Percentiles rank a stretch among this genome's conserved stretches.
phyloP scores from a whole-genome alignment of 2,797 vertebrate species.

The Neomorphus geoffroyi region DNA sequence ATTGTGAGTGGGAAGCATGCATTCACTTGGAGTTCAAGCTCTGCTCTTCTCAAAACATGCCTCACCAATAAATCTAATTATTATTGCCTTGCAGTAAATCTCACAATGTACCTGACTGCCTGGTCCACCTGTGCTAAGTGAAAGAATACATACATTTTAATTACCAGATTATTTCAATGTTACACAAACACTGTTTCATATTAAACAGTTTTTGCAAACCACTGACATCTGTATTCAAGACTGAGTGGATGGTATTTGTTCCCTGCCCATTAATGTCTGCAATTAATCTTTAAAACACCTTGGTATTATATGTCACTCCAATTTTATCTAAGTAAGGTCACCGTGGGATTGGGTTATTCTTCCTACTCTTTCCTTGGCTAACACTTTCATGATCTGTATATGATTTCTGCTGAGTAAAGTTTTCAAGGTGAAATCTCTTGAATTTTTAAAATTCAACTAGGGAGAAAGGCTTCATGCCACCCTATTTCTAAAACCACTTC shows the following conservation, averaged over 20 bases:
- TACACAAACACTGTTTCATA: constrained; percentile 31
- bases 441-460: constrained; percentile 6
- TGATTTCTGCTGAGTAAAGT: constrained; percentile 5
- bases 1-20: background rate
- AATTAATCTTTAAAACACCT: background rate
- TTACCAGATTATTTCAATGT: constrained; percentile 54
- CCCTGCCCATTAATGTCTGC: background rate
- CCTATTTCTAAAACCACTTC: background rate
- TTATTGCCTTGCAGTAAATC: constrained; percentile 43
- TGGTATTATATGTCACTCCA: background rate
- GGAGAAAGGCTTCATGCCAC: background rate
- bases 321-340: background rate
- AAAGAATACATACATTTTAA: constrained; percentile 56
- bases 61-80: constrained; percentile 63
- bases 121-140: constrained; percentile 44
- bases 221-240: background rate
- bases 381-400: background rate
- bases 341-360: background rate
- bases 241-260: background rate
- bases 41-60: constrained; percentile 16
- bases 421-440: constrained; percentile 20
- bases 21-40: constrained; percentile 6
- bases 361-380: background rate
- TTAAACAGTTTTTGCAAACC: constrained; percentile 35
- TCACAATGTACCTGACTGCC: constrained; percentile 40